phyloP scores from a whole-genome alignment of 2,888 invertebrate species.

The Balanococcus diminutus region DNA sequence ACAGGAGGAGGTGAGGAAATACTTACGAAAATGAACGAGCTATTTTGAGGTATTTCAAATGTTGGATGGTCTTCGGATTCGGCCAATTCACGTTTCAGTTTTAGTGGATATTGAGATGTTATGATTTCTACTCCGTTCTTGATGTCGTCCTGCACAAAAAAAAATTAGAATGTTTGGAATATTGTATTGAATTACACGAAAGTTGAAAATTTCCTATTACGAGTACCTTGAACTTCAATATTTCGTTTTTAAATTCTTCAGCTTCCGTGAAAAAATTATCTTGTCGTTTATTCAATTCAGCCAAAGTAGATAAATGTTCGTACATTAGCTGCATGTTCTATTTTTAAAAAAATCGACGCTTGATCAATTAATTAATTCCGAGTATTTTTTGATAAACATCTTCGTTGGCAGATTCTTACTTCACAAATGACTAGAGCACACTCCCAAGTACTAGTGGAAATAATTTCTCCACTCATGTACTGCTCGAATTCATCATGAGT shows the following conservation, averaged over 20 bases:
- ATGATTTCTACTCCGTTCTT: slow-evolving; percentile 32
- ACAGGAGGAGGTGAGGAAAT: neutral
- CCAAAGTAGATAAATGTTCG: slow-evolving; percentile 75
- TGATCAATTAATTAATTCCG: neutral
- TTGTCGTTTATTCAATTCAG: slow-evolving; percentile 71
- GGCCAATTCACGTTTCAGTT: slow-evolving; percentile 14
- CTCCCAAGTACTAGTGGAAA: slow-evolving; percentile 82
- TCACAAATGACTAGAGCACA: slow-evolving; percentile 83
- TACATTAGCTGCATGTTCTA: slow-evolving; percentile 79
- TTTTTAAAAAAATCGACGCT: slow-evolving; percentile 59
- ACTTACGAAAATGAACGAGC: slow-evolving; percentile 45
- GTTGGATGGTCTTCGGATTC: neutral
- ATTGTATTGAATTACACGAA: neutral
- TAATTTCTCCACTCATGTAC: slow-evolving; percentile 89
- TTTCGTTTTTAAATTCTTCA: slow-evolving; percentile 71
- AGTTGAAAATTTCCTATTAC: slow-evolving; percentile 59
- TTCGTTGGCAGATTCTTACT: slow-evolving; percentile 61
- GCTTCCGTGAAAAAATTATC: slow-evolving; percentile 70
- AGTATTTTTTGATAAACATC: neutral
- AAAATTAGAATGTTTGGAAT: neutral
- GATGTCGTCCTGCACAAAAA: slow-evolving; percentile 13
- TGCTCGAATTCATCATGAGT: slow-evolving; percentile 89
- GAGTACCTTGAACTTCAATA: slow-evolving; percentile 77
- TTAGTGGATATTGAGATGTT: slow-evolving; percentile 29
- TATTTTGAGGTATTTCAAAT: slow-evolving; percentile 37